Percentiles rank a stretch among this genome's conserved stretches.
Evolutionary conservation across 2,888 invertebrate genomes (phyloP).

Genomic region (Lathronympha strigana): DNA sequence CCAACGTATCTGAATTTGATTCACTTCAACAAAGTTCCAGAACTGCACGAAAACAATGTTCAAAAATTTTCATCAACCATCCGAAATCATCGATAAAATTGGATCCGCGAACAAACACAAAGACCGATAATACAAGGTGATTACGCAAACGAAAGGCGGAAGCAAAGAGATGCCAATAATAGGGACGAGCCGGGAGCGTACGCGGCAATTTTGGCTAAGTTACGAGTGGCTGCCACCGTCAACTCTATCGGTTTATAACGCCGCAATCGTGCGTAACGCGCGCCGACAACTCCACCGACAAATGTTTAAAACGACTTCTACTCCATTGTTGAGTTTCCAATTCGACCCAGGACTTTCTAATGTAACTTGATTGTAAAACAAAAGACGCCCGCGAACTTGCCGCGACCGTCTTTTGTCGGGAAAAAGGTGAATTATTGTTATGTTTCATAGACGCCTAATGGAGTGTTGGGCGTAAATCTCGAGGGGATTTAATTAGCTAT

Average conservation of each 20-base stretch:
- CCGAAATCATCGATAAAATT: conserved; percentile 45
- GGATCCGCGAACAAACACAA: conserved; percentile 47
- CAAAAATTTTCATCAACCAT: conserved; percentile 24
- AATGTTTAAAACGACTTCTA: conserved; percentile 68
- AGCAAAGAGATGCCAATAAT: conserved; percentile 53
- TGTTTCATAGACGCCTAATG: conserved; percentile 42
- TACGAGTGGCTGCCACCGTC: conserved; percentile 49
- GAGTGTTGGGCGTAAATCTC: conserved; percentile 61
- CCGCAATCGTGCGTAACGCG: conserved; percentile 70
- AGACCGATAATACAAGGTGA: conserved; percentile 46
- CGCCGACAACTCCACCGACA: conserved; percentile 56
- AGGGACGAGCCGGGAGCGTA: conserved; percentile 49
- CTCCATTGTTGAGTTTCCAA: conserved; percentile 63
- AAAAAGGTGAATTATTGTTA: conserved; percentile 44
- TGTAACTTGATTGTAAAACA: conserved; percentile 75
- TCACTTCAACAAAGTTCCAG: not conserved
- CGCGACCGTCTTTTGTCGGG: conserved; percentile 71
- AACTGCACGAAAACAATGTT: not conserved
- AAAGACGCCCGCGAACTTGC: conserved; percentile 64
- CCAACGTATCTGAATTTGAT: not conserved
- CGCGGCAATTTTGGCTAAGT: conserved; percentile 57
- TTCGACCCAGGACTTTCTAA: conserved; percentile 57
- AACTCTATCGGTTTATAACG: conserved; percentile 60
- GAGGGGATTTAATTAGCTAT: conserved; percentile 77
- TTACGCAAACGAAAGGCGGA: conserved; percentile 47